These are phyloP conservation scores for Pseudopipra pipra DNA, from an alignment of 2,113 vertebrate species.

Conservation along the genomic window DNA sequence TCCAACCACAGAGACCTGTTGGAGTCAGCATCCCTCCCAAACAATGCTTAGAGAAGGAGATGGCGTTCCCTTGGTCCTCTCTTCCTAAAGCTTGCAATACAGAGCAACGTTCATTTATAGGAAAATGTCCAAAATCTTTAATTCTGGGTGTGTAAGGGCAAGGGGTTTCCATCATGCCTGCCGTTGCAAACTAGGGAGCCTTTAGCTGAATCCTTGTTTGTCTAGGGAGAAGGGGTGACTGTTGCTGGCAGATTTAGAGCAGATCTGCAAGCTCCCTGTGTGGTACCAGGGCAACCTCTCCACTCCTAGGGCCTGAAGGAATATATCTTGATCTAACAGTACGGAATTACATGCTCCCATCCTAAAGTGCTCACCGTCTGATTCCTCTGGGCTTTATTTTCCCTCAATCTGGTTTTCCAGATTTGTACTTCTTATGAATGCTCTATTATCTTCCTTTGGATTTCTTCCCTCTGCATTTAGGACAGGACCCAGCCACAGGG, in stretches of 20 bases:
- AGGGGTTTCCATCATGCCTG: background rate
- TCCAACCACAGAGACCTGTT: background rate
- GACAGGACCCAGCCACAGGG: background rate
- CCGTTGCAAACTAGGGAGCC: background rate
- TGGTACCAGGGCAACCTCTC: background rate
- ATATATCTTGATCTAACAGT: background rate
- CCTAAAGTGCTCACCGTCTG: background rate
- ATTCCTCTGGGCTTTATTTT: background rate
- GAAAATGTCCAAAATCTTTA: background rate
- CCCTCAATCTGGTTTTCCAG: background rate
- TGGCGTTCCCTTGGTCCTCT: background rate
- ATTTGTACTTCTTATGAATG: background rate
- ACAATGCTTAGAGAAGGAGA: background rate
- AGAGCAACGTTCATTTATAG: background rate
- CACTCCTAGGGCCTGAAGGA: background rate
- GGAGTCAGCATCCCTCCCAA: background rate
- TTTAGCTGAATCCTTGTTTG: background rate
- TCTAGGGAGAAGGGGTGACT: rapidly evolving
- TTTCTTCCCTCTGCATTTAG: background rate
- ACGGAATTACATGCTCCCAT: background rate
- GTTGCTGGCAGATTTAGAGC: background rate
- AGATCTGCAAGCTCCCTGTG: background rate
- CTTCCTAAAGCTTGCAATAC: background rate
- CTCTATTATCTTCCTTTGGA: background rate
- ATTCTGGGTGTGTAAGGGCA: background rate